A percentile compares a stretch with the other conserved stretches of the same genome.
These are phyloP conservation scores for Scaptodrosophila lebanonensis DNA, from an alignment of 1,140 invertebrate species.

Conservation along the genomic window DNA sequence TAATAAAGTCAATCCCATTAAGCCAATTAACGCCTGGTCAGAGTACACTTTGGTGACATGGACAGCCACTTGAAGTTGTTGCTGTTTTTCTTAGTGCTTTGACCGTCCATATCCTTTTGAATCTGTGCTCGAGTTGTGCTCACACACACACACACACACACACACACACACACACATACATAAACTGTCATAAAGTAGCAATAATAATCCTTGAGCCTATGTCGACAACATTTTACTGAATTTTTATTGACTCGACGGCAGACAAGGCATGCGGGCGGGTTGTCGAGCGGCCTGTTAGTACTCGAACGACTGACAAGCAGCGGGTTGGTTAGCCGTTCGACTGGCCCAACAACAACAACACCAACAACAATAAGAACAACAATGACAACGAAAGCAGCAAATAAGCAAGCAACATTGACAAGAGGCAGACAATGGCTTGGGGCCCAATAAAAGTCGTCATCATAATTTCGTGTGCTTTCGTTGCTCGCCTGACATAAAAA, in stretches of 20 bases:
- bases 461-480: slow-evolving; percentile 47
- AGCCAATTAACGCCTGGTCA: slow-evolving; percentile 49
- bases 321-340: slow-evolving; percentile 39
- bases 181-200: slow-evolving; percentile 65
- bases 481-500: slow-evolving; percentile 41
- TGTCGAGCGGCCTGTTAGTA: slow-evolving; percentile 4
- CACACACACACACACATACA: slow-evolving; percentile 33
- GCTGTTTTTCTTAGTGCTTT: slow-evolving; percentile 5
- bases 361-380: slow-evolving; percentile 23
- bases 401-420: slow-evolving; percentile 7
- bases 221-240: slow-evolving; percentile 68
- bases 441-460: slow-evolving; percentile 64
- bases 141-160: slow-evolving; percentile 22
- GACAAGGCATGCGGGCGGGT: slow-evolving; percentile 1
- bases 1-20: slow-evolving; percentile 18
- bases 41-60: slow-evolving; percentile 28
- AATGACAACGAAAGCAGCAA: slow-evolving; percentile 23
- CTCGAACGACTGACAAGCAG: slow-evolving; percentile 15
- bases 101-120: slow-evolving; percentile 61
- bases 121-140: slow-evolving; percentile 43
- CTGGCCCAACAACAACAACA: too few relatives aligned
- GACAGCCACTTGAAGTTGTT: slow-evolving; percentile 27
- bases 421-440: slow-evolving; percentile 47
- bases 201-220: slow-evolving; percentile 73
- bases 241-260: slow-evolving; percentile 68